phyloP scores from a whole-genome alignment of 2,113 vertebrate species.

The Alethe castanea region DNA sequence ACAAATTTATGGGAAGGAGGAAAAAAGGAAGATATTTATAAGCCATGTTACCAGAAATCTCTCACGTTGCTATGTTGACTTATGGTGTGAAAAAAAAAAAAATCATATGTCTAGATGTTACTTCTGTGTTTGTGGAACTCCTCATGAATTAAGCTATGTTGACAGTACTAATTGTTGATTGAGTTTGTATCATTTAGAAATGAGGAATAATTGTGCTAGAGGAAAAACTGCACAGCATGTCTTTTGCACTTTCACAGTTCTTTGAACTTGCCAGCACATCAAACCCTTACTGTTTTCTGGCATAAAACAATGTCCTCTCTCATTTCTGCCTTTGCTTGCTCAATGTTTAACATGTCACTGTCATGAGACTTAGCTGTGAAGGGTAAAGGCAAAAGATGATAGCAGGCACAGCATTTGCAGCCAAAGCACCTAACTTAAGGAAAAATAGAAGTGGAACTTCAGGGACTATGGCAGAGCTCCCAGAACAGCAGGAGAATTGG shows the following conservation, averaged over 20 bases:
- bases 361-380: background rate
- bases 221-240: background rate
- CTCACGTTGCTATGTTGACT: background rate
- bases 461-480: background rate
- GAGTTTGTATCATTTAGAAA: background rate
- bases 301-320: fast-evolving
- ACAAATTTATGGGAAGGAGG: background rate
- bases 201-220: background rate
- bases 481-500: background rate
- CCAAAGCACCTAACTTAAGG: background rate
- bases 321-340: background rate
- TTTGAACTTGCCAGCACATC: background rate
- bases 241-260: background rate
- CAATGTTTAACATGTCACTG: background rate
- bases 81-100: background rate
- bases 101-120: background rate
- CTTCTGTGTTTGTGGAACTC: background rate
- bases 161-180: background rate
- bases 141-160: background rate
- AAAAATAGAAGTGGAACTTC: background rate
- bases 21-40: background rate
- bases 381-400: background rate
- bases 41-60: background rate
- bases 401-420: background rate
- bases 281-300: background rate